Evolutionary conservation across 2,888 invertebrate genomes (phyloP), one percentile per base, ranked within the genome.

Genomic region (Microchrysa polita): DNA sequence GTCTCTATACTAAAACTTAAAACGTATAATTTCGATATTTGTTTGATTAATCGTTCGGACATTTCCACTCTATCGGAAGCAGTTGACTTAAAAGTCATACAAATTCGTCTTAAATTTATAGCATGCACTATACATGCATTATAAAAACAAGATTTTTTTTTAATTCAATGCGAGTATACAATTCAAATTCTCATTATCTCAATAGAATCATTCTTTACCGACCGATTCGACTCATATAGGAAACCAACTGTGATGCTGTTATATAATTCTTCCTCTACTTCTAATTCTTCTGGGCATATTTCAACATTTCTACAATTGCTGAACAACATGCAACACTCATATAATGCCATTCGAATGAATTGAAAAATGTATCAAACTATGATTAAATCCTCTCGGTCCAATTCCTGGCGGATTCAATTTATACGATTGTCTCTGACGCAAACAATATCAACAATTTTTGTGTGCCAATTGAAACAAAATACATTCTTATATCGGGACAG

Each of bases 161-260:
- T 63, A 14, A 40, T 72, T 65, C 52, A 72, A 65, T 52, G 60
- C 71, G 69, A 74, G 74, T 74, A n/a, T n/a, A 72, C 69, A 73
- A 74, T 74, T 74, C 55, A 76, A 74, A 59, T 74, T 76, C 71
- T 75, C 74, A 77, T 76, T 78, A 74, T 76, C 74, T 76, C 77
- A 77, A 61, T 76, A 84, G 84, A 84, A 83, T 16, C 84, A 83
- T 74, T 84, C 84, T 61, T 80, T 84, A 79, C 84, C 84, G 75
- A 84, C 84, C 78, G 84, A 84, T 75, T 83, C 83, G 65, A 84
- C 84, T 74, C 84, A 84, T 78, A 81, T 84, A 77, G 84, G 84
- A 75, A 84, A 84, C 74, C 84, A 84, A 76, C 83, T 84, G 81
- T 84, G 84, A 84, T 84, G 83, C 79, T 74, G 77, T 74, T 75